Evolutionary conservation across 2,888 invertebrate genomes (phyloP), one percentile per base, ranked within the genome.

Genomic region (Limenitis camilla): DNA sequence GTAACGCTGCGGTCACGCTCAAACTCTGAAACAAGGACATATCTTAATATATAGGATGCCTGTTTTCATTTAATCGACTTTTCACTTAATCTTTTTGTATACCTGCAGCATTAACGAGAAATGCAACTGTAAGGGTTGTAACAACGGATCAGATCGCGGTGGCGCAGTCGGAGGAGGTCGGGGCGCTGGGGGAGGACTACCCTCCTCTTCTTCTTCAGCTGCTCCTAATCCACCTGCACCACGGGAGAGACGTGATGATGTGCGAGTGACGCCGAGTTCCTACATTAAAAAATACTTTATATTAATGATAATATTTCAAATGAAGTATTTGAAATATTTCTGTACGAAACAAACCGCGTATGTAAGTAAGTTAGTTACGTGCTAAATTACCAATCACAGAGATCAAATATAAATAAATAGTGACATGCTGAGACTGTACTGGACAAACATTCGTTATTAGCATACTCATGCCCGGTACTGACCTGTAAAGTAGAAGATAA

Each of bases 401-500:
- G n/a, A n/a, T n/a, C n/a, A n/a, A n/a, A n/a, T n/a, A n/a, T n/a
- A n/a, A n/a, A n/a, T n/a, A n/a, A n/a, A n/a, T n/a, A n/a, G n/a
- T n/a, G n/a, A n/a, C n/a, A n/a, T n/a, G n/a, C n/a, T n/a, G n/a
- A n/a, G n/a, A n/a, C n/a, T n/a, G n/a, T n/a, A n/a, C n/a, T n/a
- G n/a, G n/a, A n/a, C n/a, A n/a, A n/a, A n/a, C n/a, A n/a, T n/a
- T n/a, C n/a, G n/a, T n/a, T n/a, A n/a, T n/a, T n/a, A n/a, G n/a
- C 9, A 28, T 32, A 9, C 29, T 0, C 28, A 2, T 19, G 9
- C 33, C 9, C 29, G 0, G 5, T 19, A 38, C 48, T 9, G 5
- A 91, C 94, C 88, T 97, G 97, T 49, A 98, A 82, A 0, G 98
- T 98, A 9, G 94, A 94, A 6, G 97, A 97, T 40, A 98, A 88